Evolutionary conservation across 2,797 vertebrate genomes (phyloP).

Genomic region (Gymnoscopelus microlampas): DNA sequence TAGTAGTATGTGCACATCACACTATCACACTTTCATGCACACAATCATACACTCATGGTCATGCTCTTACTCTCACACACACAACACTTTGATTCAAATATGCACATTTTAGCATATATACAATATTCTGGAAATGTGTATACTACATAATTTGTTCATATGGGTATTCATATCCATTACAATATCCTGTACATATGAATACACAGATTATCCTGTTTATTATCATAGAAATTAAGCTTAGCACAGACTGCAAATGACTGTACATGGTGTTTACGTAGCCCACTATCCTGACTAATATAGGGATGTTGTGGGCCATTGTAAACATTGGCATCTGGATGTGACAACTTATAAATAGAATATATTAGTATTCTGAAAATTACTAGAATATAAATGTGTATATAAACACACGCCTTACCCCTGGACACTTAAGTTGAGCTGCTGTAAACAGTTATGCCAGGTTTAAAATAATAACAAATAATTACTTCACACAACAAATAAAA

Average conservation of each 20-base stretch:
- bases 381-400: conserved; percentile 25
- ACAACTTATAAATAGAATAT: background rate
- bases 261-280: background rate
- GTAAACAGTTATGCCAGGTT: conserved; percentile 45
- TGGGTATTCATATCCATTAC: conserved; percentile 26
- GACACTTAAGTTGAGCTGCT: conserved; percentile 13
- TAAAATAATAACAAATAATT: conserved; percentile 41
- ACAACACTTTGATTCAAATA: background rate
- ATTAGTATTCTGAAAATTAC: background rate
- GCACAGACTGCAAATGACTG: background rate
- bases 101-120: background rate
- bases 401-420: conserved; percentile 30
- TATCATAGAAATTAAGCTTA: conserved; percentile 30
- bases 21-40: conserved; percentile 31
- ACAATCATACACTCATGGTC: conserved; percentile 41
- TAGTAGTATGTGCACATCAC: conserved; percentile 52
- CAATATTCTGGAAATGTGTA: background rate
- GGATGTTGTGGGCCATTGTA: background rate
- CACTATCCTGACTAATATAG: background rate
- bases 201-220: conserved; percentile 51
- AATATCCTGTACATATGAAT: conserved; percentile 46
- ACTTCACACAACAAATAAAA: conserved; percentile 16
- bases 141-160: background rate
- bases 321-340: conserved; percentile 13
- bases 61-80: conserved; percentile 21